These are phyloP conservation scores for Pelosia muscerda DNA, from an alignment of 2,888 invertebrate genomes.

Conservation along the genomic window DNA sequence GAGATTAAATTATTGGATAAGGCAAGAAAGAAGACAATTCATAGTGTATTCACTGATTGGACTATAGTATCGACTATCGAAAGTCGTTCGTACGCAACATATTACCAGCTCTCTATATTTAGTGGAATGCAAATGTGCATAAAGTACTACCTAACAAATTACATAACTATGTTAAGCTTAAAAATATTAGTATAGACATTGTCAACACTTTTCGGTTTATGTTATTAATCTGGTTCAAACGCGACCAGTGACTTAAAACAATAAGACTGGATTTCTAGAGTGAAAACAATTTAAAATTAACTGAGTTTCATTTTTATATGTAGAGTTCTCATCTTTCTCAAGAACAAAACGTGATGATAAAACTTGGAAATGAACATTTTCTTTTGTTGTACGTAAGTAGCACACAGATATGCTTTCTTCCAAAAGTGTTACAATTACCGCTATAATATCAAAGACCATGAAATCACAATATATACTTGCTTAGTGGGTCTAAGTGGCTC, in stretches of 20 bases:
- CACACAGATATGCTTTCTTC: not conserved
- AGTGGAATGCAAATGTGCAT: conserved; percentile 45
- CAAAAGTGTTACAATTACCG: not conserved
- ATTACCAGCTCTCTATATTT: conserved; percentile 32
- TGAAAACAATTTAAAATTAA: not conserved
- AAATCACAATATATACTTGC: not conserved
- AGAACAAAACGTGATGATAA: no score
- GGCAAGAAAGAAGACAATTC: conserved; percentile 44
- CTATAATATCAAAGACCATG: not conserved
- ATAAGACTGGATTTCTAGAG: not conserved
- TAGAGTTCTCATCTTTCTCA: no score
- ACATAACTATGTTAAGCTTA: not conserved
- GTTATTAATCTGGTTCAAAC: no score
- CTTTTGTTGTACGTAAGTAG: not conserved
- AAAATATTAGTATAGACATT: not conserved
- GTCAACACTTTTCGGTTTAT: not conserved
- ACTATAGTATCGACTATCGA: conserved; percentile 27
- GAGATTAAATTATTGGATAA: conserved; percentile 50
- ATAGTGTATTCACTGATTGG: conserved; percentile 30
- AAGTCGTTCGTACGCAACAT: conserved; percentile 33
- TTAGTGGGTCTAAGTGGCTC: not conserved
- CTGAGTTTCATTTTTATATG: not conserved
- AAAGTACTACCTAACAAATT: conserved; percentile 46
- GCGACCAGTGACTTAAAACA: not conserved
- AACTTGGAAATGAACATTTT: not conserved